Evolutionary conservation across 2,113 vertebrate genomes (phyloP).

Genomic region (Rallus limicola): DNA sequence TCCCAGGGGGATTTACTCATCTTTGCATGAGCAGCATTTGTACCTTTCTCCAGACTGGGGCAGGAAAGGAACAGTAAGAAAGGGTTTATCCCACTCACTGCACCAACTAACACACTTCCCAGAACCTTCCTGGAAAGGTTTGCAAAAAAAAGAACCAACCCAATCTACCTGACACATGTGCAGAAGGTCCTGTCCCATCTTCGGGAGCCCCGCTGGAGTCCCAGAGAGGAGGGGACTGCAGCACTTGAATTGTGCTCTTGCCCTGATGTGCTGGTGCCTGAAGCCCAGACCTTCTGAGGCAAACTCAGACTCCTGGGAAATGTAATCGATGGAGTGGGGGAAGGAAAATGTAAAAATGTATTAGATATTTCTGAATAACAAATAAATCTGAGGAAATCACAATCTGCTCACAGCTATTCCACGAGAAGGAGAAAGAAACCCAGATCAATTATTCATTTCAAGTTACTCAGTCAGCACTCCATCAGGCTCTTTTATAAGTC

Average conservation of each 20-base stretch:
- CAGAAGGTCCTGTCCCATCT: neutral
- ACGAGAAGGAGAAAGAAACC: neutral
- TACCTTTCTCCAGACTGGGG: neutral
- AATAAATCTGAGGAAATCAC: conserved; percentile 33
- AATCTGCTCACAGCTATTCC: conserved; percentile 29
- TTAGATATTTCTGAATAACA: conserved; percentile 21
- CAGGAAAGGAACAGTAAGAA: neutral
- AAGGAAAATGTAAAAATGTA: neutral
- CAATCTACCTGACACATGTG: fast-evolving
- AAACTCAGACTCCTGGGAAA: neutral
- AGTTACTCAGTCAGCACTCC: conserved; percentile 24
- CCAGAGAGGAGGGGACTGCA: neutral
- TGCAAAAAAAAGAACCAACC: neutral
- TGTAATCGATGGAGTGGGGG: neutral
- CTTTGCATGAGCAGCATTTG: fast-evolving
- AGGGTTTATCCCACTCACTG: neutral
- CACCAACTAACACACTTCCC: neutral
- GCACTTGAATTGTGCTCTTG: neutral
- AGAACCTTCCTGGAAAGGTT: neutral
- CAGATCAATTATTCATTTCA: conserved; percentile 60
- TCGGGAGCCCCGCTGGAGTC: neutral
- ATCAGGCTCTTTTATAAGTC: conserved; percentile 23
- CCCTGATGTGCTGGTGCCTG: neutral
- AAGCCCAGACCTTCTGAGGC: neutral
- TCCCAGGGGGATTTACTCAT: neutral